Conservation (phyloP, 2,797 vertebrate species). For the Lophotriccus pileatus region DNA sequence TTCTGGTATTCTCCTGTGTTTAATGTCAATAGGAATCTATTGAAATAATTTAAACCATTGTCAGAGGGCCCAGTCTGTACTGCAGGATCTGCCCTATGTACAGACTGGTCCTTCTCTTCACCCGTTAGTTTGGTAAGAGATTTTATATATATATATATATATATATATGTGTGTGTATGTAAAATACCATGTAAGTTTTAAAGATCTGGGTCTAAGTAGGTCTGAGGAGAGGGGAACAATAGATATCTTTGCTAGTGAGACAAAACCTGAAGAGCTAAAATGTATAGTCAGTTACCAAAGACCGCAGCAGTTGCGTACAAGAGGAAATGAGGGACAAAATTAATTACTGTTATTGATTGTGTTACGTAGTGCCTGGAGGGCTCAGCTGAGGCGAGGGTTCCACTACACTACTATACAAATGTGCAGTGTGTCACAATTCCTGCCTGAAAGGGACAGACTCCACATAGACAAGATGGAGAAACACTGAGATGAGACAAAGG, state of each 20-base stretch:
- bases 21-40: background rate
- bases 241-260: background rate
- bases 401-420: background rate
- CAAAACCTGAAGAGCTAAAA: background rate
- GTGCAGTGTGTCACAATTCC: background rate
- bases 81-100: background rate
- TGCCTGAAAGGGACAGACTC: background rate
- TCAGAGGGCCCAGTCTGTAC: background rate
- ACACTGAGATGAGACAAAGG: background rate
- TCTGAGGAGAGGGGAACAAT: background rate
- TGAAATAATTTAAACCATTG: background rate
- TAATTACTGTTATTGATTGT: conserved; percentile 4
- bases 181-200: background rate
- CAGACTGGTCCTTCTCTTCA: background rate
- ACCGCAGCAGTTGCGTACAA: background rate
- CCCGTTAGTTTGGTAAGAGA: background rate
- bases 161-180: background rate
- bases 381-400: background rate
- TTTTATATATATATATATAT: background rate
- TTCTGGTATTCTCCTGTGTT: background rate
- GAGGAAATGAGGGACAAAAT: background rate
- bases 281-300: background rate
- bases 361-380: background rate
- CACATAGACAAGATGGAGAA: background rate
- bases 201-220: background rate